phyloP scores from a whole-genome alignment of 2,113 vertebrate species.

The Odocoileus hemionus region DNA sequence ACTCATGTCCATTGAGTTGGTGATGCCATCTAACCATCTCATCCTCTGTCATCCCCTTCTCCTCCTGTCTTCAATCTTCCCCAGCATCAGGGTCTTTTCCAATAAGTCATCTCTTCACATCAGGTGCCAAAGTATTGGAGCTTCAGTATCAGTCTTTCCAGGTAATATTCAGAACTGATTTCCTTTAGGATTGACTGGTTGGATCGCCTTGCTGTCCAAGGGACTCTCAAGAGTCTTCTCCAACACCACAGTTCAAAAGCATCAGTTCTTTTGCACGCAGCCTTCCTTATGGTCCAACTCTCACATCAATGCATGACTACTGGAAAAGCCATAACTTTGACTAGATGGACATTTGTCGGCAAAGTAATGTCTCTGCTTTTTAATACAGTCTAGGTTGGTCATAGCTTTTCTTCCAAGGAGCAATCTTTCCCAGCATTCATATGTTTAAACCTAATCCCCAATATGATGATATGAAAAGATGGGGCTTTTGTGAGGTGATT shows the following conservation, averaged over 20 bases:
- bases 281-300: not conserved
- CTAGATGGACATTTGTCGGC: not conserved
- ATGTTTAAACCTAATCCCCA: not conserved
- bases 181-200: not conserved
- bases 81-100: not conserved
- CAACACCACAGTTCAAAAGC: not conserved
- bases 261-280: not conserved
- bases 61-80: not conserved
- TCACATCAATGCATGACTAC: not conserved
- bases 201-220: not conserved
- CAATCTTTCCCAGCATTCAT: not conserved
- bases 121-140: not conserved
- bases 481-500: not conserved
- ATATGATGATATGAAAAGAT: not conserved
- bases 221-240: not conserved
- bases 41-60: not conserved
- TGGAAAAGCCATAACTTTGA: not conserved
- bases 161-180: not conserved
- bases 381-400: not conserved
- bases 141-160: not conserved
- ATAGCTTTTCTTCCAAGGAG: not conserved
- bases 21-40: not conserved
- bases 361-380: not conserved
- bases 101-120: not conserved
- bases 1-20: not conserved